Base-by-base conservation (phyloP, 2,888 invertebrate species). In the Stegana nigrithorax region DNA sequence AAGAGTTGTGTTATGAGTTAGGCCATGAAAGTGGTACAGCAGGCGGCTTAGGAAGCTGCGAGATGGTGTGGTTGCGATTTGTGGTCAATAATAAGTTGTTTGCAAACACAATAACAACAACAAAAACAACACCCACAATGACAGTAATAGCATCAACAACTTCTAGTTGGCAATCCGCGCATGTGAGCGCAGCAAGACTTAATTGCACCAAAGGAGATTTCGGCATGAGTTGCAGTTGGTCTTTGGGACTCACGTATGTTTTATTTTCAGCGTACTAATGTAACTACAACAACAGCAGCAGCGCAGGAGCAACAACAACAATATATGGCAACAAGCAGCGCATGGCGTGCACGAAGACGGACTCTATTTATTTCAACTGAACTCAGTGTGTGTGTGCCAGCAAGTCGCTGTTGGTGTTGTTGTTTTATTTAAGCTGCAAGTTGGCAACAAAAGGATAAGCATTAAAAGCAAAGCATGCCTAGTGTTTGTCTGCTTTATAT, bases 381-480 rank as follows among this genome's bases (percentile, higher is more conserved):
- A 39, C 10, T 4, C 17, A 39, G 5, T 12, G 6, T 39, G 17
- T 14, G 17, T 10, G 17, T 2, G 17, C 10, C n/a, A 4, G 17
- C 39, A n/a, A 12, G 2, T 39, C n/a, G 4, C n/a, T 39, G 17
- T 39, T n/a, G n/a, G n/a, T n/a, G n/a, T 42, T 42, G 42, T 32
- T 42, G 42, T 4, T n/a, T 42, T 42, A 42, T 42, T 42, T 42
- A 42, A n/a, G 42, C 8, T 42, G 26, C n/a, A 50, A 50, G 50
- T n/a, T n/a, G 23, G 17, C 25, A 50, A 50, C 23, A 8, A 10
- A 47, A 25, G 25, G 12, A 26, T 25, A 53, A 55, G 10, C 21
- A 21, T 32, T 32, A 55, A 55, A 55, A 55, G 53, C 53, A 36
- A 32, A 55, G 17, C 36, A 36, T 55, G 53, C 19, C 53, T 32